These are phyloP conservation scores for Mus pahari DNA, from an alignment of 2,113 vertebrate genomes.

Conservation along the genomic window DNA sequence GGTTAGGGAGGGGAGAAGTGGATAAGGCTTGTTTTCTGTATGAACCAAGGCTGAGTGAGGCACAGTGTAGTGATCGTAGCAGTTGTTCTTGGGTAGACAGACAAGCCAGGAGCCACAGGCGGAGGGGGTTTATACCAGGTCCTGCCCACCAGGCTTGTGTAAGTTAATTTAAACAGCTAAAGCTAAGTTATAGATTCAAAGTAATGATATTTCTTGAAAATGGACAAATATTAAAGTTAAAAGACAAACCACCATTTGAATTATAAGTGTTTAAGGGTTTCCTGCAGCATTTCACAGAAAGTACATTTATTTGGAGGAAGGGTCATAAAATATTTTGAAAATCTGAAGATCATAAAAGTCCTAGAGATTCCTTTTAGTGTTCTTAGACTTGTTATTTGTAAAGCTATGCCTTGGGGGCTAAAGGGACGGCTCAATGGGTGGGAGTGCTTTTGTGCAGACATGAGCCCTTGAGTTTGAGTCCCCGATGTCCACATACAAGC, in stretches of 20 bases:
- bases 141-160: not conserved
- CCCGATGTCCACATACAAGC: not conserved
- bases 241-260: not conserved
- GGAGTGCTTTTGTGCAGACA: not conserved
- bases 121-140: not conserved
- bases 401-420: not conserved
- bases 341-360: not conserved
- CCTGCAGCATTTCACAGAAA: not conserved
- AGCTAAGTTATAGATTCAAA: not conserved
- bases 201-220: not conserved
- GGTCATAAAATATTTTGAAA: not conserved
- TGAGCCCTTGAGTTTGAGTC: not conserved
- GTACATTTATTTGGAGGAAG: not conserved
- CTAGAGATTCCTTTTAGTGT: not conserved
- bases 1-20: not conserved
- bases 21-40: not conserved
- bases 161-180: constrained; percentile 2
- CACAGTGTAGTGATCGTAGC: not conserved
- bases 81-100: not conserved
- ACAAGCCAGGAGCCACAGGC: not conserved
- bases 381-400: constrained; percentile 18
- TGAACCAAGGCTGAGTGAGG: not conserved
- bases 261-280: not conserved
- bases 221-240: constrained; percentile 8
- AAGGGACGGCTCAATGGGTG: not conserved